phyloP scores from a whole-genome alignment of 1,140 invertebrate species.

The Plutomurus gul region DNA sequence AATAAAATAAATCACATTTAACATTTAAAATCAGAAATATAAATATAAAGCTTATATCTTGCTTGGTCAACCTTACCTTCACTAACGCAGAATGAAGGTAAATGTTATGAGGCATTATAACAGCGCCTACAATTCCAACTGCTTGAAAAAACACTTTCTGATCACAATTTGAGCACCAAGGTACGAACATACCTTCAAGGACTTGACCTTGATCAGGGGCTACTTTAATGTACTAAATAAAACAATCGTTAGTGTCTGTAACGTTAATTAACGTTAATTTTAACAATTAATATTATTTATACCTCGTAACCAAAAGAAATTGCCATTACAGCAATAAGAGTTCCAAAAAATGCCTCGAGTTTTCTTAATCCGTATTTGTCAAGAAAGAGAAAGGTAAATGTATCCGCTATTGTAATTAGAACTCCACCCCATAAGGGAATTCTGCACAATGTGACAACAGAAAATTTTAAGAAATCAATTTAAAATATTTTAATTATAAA shows the following conservation, averaged over 20 bases:
- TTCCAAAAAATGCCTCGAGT: constrained; percentile 83
- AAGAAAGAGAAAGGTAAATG: constrained; percentile 89
- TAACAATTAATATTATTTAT: too few relatives aligned
- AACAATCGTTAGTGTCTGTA: constrained; percentile 37
- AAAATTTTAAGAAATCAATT: neutral
- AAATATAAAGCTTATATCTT: too few relatives aligned
- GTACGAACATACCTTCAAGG: constrained; percentile 78
- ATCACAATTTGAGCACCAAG: constrained; percentile 77
- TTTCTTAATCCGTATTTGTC: constrained; percentile 91
- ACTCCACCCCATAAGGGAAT: constrained; percentile 86
- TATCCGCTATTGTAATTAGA: constrained; percentile 84
- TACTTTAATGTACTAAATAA: constrained; percentile 72
- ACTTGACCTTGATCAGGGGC: constrained; percentile 73
- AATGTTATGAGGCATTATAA: constrained; percentile 95
- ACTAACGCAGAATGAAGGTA: constrained; percentile 91
- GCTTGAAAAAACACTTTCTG: constrained; percentile 74
- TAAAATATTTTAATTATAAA: neutral
- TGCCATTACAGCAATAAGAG: constrained; percentile 84
- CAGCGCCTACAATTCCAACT: constrained; percentile 85
- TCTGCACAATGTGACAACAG: constrained; percentile 62
- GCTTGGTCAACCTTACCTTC: constrained; percentile 71
- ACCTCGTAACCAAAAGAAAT: constrained; percentile 89
- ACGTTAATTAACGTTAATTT: too few relatives aligned
- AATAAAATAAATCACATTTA: neutral
- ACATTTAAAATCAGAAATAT: neutral